Base-by-base conservation (phyloP, 2,888 invertebrate genomes). In the Ophioninae sp. region DNA sequence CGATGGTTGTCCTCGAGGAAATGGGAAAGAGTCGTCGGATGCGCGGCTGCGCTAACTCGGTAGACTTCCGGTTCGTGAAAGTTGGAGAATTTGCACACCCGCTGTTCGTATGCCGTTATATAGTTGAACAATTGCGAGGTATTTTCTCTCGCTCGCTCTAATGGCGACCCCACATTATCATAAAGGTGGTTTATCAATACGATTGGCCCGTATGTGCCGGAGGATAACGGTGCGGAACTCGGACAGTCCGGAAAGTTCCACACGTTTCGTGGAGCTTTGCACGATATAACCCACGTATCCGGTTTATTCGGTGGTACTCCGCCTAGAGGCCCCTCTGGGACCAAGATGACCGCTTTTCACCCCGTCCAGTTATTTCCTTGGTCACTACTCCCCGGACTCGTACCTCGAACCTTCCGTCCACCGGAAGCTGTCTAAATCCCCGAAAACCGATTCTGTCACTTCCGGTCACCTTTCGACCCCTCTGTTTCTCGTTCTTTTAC, bases 101-200 rank as follows among this genome's bases (percentile, higher is more conserved):
- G 17, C 10, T 64, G 10, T 17, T 20, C 59, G 41, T 41, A 67
- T 68, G n/a, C 59, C 10, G 23, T 41, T 59, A 10, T 62, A 59
- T 77, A 50, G 44, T 50, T 50, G 50, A 17, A 50, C 50, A 50
- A 50, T 17, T 50, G 50, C 59, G 59, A 21, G 59, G 59, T 59
- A 20, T 17, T 17, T 13, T 17, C 50, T 17, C 50, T 50, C 13
- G 13, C 50, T 50, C 41, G 65, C 23, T 59, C 59, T 44, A 62
- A 37, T 23, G 68, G 56, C 20, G 50, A 20, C 64, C 30, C 50
- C 23, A 8, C 44, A 76, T 67, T 76, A 68, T 76, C 37, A 41
- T 67, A 76, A n/a, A 79, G 69, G 64, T 82, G 86, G 77, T 88
- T 89, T 89, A 88, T 89, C 89, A 87, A 89, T 88, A 87, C 83